Percentiles rank a stretch among this genome's conserved stretches.
Conservation (phyloP, 2,797 vertebrate genomes). For the Sylvilagus floridanus region DNA sequence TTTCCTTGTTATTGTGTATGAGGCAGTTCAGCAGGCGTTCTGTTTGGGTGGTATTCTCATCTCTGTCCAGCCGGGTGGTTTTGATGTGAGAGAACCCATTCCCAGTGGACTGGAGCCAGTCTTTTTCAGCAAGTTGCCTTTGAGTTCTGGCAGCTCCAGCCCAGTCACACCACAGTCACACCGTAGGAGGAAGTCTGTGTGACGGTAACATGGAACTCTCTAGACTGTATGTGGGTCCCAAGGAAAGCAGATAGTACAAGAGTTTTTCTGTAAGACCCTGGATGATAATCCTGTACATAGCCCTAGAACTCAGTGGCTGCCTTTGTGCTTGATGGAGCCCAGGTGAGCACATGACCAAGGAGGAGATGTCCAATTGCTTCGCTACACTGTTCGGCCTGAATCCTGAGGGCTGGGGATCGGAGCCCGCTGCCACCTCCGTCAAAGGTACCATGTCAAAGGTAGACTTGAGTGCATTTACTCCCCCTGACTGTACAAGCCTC, state of each 20-base stretch:
- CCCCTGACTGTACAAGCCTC: background rate
- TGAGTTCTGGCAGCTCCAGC: background rate
- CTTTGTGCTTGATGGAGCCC: background rate
- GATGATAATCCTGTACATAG: rapidly evolving
- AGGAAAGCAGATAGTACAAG: background rate
- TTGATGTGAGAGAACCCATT: background rate
- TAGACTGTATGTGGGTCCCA: background rate
- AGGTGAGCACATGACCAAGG: conserved; percentile 96
- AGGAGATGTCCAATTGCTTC: conserved; percentile 92
- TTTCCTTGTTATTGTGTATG: background rate
- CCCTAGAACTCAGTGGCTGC: background rate
- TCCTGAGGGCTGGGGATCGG: conserved; percentile 83
- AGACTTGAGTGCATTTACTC: background rate
- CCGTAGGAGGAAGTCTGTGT: background rate
- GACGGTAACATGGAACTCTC: background rate
- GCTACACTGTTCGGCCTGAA: conserved; percentile 88
- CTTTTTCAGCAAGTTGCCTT: background rate
- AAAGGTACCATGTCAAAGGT: conserved; percentile 82
- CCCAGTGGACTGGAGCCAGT: background rate
- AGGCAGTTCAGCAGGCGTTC: background rate
- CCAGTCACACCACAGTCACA: background rate
- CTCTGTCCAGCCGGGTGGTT: background rate
- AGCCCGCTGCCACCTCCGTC: conserved; percentile 68
- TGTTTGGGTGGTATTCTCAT: background rate
- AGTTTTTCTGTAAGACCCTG: background rate